Base-by-base conservation (phyloP, 2,797 vertebrate species). In the Acanthopagrus latus region DNA sequence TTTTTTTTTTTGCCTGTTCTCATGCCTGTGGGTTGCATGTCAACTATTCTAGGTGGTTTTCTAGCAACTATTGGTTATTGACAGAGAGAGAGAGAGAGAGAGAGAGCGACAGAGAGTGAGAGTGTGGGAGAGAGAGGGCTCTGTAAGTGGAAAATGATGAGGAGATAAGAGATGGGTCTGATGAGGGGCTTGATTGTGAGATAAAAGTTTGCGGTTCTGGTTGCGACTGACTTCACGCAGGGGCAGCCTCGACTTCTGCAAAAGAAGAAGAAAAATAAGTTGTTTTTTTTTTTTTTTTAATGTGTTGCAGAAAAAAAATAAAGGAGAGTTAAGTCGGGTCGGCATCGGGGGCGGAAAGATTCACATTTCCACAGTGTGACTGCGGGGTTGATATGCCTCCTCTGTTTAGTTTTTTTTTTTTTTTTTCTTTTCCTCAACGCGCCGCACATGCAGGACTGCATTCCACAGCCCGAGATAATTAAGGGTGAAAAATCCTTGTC, bases 401-500 rank as follows among this genome's bases (percentile, higher is more conserved):
- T 78, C 48, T 25, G 25, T 25, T 25, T 25, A 25, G 25, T 25
- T 25, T 25, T 29, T 29, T 29, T 29, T 5, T 29, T 4, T 29
- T 5, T 27, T 27, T 27, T 27, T 27, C 4, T 29, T 70, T 51
- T 69, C 68, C 52, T 58, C 17, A 1, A 57, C 21, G 58, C 55
- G 54, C 68, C 23, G 58, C 72, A 62, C 75, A 82, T 75, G 85
- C 82, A 81, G 81, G 77, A 74, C 84, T 54, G 73, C 83, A 43
- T 88, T 87, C 83, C 70, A n/a, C 78, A 60, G 88, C 87, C 89
- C 73, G 0, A 81, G 89, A 93, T 93, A 91, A 94, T 94, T 91
- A 93, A 83, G 89, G 90, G 89, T 82, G 87, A 92, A 90, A 89
- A 93, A 90, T 94, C 91, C 90, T 89, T 92, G 93, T 94, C 89